Conservation (phyloP, 2,113 vertebrate species). For the Dasyornis broadbenti region DNA sequence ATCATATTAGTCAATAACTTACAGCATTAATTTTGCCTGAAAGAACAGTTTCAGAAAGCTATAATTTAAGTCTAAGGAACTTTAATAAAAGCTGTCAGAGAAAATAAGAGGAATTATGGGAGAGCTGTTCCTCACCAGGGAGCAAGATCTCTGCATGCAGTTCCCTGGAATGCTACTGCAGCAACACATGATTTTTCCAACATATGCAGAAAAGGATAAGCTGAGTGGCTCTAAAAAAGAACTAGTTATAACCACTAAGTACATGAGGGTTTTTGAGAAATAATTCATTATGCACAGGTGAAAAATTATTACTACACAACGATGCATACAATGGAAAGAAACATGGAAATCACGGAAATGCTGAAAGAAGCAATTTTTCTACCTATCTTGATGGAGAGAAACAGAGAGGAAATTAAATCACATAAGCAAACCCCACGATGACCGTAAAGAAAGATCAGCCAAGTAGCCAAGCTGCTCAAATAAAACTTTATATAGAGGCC, state of each 20-base stretch:
- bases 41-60: conserved; percentile 23
- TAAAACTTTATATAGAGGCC: not conserved
- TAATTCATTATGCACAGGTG: not conserved
- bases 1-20: conserved; percentile 38
- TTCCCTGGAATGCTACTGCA: not conserved
- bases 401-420: not conserved
- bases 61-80: conserved; percentile 32
- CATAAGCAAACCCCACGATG: not conserved
- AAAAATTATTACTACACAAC: not conserved
- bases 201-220: not conserved
- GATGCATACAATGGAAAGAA: not conserved
- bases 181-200: not conserved
- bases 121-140: not conserved
- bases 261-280: not conserved
- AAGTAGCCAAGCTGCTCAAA: not conserved
- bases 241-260: not conserved
- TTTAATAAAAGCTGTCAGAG: conserved; percentile 39
- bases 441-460: not conserved
- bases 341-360: not conserved
- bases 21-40: conserved; percentile 19
- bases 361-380: not conserved
- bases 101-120: conserved; percentile 29
- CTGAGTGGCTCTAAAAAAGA: not conserved
- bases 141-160: not conserved
- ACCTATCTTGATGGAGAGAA: not conserved